phyloP scores from a whole-genome alignment of 2,113 vertebrate species.

The Pomatorhinus ruficollis region DNA sequence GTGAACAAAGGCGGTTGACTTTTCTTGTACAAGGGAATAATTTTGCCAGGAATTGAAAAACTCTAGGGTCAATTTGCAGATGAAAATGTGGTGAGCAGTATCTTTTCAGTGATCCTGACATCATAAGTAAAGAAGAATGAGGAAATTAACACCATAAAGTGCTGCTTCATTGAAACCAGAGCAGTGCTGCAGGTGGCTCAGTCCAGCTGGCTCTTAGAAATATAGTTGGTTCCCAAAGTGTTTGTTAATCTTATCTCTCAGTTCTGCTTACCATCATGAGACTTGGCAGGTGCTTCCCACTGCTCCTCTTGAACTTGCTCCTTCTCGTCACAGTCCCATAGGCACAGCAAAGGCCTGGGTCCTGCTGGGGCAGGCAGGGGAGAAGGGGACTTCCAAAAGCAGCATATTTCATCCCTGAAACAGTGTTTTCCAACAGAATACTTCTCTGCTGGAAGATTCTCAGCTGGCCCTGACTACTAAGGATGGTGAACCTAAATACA shows the following conservation, averaged over 20 bases:
- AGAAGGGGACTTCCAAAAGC: neutral
- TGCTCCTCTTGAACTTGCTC: neutral
- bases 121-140: neutral
- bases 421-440: neutral
- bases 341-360: neutral
- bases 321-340: neutral
- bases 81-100: neutral
- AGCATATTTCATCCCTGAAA: neutral
- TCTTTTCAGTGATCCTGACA: neutral
- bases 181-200: neutral
- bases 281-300: neutral
- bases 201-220: neutral
- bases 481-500: neutral
- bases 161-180: neutral
- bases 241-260: neutral
- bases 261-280: neutral
- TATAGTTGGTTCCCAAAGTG: neutral
- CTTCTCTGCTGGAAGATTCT: neutral
- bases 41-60: neutral
- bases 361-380: neutral
- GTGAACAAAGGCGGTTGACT: neutral
- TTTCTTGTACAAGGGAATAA: neutral
- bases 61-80: neutral
- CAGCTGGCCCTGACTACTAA: neutral
- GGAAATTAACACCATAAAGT: neutral